Percentiles rank a stretch among this genome's conserved stretches.
phyloP scores from a whole-genome alignment of 2,888 invertebrate species.

The Agrypnus murinus region DNA sequence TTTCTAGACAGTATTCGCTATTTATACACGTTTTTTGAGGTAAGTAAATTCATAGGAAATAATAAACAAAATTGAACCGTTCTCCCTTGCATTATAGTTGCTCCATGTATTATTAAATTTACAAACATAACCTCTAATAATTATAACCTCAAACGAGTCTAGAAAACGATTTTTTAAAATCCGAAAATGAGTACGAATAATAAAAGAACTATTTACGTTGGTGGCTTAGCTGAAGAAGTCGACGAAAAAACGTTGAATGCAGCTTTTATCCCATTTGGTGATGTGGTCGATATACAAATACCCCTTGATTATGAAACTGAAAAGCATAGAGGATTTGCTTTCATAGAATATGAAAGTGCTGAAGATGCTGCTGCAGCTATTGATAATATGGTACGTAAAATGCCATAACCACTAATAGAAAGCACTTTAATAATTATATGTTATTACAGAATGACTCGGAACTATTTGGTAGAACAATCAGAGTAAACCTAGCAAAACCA shows the following conservation, averaged over 20 bases:
- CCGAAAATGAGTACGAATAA: constrained; percentile 77
- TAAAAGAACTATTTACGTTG: constrained; percentile 89
- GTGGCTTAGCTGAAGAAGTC: constrained; percentile 95
- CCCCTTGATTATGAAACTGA: constrained; percentile 98
- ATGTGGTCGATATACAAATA: constrained; percentile 97
- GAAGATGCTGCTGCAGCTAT: constrained; percentile 99
- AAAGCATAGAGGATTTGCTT: constrained; percentile 98
- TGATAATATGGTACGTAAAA: constrained; percentile 92
- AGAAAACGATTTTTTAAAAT: neutral
- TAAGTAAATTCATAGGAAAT: too few relatives aligned
- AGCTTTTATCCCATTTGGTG: constrained; percentile 99
- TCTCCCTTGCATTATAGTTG: too few relatives aligned
- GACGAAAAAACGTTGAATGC: constrained; percentile 96
- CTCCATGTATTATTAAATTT: neutral
- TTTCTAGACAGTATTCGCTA: too few relatives aligned
- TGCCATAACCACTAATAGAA: neutral
- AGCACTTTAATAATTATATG: neutral
- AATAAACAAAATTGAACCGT: too few relatives aligned
- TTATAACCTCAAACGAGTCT: constrained; percentile 28
- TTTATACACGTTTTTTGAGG: too few relatives aligned
- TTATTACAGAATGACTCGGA: constrained; percentile 93
- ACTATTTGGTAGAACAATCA: constrained; percentile 95
- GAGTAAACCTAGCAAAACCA: constrained; percentile 98
- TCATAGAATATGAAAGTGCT: constrained; percentile 97
- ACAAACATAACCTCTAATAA: constrained; percentile 10